Evolutionary conservation across 2,113 vertebrate genomes (phyloP), one percentile per base, ranked within the genome.

Genomic region (Tetrax tetrax): DNA sequence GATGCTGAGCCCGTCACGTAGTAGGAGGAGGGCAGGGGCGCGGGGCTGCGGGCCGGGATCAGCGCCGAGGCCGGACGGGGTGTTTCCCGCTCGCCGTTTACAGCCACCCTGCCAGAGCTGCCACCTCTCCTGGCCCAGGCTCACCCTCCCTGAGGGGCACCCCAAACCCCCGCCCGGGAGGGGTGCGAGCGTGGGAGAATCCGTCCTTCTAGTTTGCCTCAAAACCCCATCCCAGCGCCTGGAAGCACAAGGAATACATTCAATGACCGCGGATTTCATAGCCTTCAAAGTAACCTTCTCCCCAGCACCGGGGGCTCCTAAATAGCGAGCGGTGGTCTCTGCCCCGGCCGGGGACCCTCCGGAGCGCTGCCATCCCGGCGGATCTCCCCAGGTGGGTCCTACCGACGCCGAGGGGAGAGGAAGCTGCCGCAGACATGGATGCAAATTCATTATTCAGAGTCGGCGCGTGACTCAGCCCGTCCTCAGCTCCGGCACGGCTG

Each of bases 321-420:
- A 45, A 37, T 0, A 2, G 48, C 0, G 9, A 43, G 63, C 2
- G 10, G 50, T 5, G 0, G 47, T 20, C 5, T 2, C 54, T 63
- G 48, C 54, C 50, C 11, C 8, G 8, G 59, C 27, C 12, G 2
- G 27, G 88, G 35, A 56, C 19, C 47, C 47, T 38, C 2, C 8
- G 61, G 69, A 76, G 45, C 2, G 0, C 27, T 57, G 3, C 12
- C 33, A 24, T 64, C 54, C 77, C 10, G 2, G 33, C 4, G 28
- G 28, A 29, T 77, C 18, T 57, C 63, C 59, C n/a, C 31, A 38
- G 76, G 80, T 60, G 81, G 59, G 64, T 74, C 64, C 63, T 3
- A 5, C 51, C 27, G 86, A 4, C 2, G 6, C 33, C 1, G 7
- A 43, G 66, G 51, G 56, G 63, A 48, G 57, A 37, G 78, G 93